These are phyloP conservation scores for Helleia helle DNA, from an alignment of 2,888 invertebrate species.

Conservation along the genomic window DNA sequence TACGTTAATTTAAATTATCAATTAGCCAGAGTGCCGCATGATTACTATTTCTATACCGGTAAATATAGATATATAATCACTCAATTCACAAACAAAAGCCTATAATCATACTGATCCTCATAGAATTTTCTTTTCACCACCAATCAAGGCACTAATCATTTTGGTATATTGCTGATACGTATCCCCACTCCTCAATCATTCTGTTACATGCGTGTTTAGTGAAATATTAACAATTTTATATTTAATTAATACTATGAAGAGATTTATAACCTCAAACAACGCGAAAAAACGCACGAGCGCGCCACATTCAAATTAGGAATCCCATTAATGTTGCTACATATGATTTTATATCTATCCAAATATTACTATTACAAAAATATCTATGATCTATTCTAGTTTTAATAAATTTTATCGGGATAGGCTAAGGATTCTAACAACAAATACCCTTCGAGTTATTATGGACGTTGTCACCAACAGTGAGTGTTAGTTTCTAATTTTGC, in stretches of 20 bases:
- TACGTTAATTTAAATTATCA: slow-evolving; percentile 49
- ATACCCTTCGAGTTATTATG: slow-evolving; percentile 50
- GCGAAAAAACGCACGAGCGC: slow-evolving; percentile 16
- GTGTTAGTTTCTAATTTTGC: slow-evolving; percentile 36
- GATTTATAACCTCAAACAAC: slow-evolving; percentile 38
- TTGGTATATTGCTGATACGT: slow-evolving; percentile 73
- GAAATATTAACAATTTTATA: slow-evolving; percentile 55
- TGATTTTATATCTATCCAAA: slow-evolving; percentile 55
- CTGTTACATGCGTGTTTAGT: slow-evolving; percentile 47
- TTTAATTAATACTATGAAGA: slow-evolving; percentile 5
- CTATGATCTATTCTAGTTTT: slow-evolving; percentile 67
- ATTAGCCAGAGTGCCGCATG: slow-evolving; percentile 64
- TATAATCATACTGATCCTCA: slow-evolving; percentile 47
- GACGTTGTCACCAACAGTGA: slow-evolving; percentile 42
- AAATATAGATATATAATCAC: slow-evolving; percentile 73
- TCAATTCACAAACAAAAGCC: slow-evolving; percentile 38
- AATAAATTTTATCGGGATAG: slow-evolving; percentile 60
- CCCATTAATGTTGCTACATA: slow-evolving; percentile 31
- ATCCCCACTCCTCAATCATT: slow-evolving; percentile 69
- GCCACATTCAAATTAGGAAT: slow-evolving; percentile 27
- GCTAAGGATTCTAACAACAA: slow-evolving; percentile 71
- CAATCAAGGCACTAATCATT: slow-evolving; percentile 69
- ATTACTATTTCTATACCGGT: slow-evolving; percentile 73
- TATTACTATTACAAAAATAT: slow-evolving; percentile 71
- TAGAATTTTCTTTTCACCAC: slow-evolving; percentile 46